Evolutionary conservation across 2,797 vertebrate genomes (phyloP), one percentile per base, ranked within the genome.

Genomic region (Adelosebastes latens): DNA sequence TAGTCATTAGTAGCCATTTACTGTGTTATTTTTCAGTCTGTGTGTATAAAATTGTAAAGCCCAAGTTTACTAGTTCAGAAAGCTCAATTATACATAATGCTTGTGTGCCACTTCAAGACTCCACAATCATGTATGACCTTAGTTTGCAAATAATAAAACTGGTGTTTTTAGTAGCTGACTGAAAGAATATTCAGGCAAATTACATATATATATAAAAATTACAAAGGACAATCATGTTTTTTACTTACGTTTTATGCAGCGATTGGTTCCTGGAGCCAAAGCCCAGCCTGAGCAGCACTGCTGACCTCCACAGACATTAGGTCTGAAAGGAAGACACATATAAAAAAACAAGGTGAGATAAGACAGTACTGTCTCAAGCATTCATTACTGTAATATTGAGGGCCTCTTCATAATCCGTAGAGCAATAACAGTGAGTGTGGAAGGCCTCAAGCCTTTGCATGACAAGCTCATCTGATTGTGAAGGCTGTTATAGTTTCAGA

Each of bases 211-310:
- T 52, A 52, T 49, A 18, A 0, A 16, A 49, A 49, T 16, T 9
- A 70, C 4, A 34, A 0, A 49, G 3, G 24, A 36, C 8, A 49
- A 10, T 65, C 0, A 22, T 4, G 11, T 32, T 29, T 63, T 78
- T 52, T 85, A 96, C 98, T 98, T 93, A 99, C 98, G 97, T 96
- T 98, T 99, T 90, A 99, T 98, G 89, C 97, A 99, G 88, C 87
- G 96, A 83, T 96, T 98, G 92, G 97, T 97, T 92, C 97, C 94
- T 6, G 97, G 96, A 72, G 97, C 97, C 3, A 96, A 90, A 13
- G 96, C 97, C 98, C 98, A 99, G 77, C 98, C 98, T 2, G 97
- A 97, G 94, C 98, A 99, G 93, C 98, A 99, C 86, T 97, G 97
- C 79, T 97, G 97, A 94, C 97, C 96, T 93, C 97, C 97, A 70